These are phyloP conservation scores for Gambusia affinis DNA, from an alignment of 2,113 vertebrate species.

Conservation along the genomic window DNA sequence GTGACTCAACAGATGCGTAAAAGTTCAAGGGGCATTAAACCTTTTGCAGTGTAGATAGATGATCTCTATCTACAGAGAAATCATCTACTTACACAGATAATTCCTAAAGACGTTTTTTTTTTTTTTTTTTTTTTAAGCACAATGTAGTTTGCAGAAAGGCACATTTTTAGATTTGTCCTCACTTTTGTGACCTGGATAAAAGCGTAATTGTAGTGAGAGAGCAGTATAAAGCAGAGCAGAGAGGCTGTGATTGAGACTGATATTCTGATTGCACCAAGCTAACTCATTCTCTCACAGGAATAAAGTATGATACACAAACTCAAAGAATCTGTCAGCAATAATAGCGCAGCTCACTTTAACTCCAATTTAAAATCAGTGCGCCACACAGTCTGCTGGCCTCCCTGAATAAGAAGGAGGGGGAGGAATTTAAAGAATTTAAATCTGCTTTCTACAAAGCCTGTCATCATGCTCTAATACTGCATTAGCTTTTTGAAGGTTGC, in stretches of 20 bases:
- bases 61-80: no score
- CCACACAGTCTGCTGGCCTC: neutral
- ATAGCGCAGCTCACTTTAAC: neutral
- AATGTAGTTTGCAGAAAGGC: neutral
- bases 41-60: neutral
- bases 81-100: neutral
- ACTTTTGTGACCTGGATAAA: neutral
- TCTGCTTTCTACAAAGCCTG: slow-evolving; percentile 6
- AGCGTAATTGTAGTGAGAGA: neutral
- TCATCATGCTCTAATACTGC: neutral
- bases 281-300: neutral
- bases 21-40: neutral
- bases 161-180: neutral
- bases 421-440: slow-evolving; percentile 19
- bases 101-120: neutral
- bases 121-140: neutral
- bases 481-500: neutral
- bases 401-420: neutral
- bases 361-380: neutral
- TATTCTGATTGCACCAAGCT: neutral
- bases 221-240: neutral
- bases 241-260: neutral
- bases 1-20: neutral
- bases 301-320: neutral
- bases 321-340: slow-evolving; percentile 1